Evolutionary conservation across 1,140 invertebrate species (phyloP), one percentile per base, ranked within the genome.

Genomic region (Pinna nobilis): DNA sequence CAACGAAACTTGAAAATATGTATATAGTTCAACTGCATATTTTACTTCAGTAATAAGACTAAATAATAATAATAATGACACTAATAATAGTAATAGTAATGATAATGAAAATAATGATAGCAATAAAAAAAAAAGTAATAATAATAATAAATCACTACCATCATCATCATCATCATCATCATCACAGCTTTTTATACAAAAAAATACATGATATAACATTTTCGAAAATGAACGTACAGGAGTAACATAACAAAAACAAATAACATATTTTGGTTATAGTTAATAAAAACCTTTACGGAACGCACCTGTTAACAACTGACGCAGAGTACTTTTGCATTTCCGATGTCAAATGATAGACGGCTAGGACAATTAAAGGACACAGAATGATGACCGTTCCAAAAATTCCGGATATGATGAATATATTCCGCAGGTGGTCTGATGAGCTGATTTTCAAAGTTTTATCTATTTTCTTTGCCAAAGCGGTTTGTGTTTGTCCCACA

Each of bases 311-410:
- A 1, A 82, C 83, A 3, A 86, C 75, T 1, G 75, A 75, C 9
- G 81, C 70, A 55, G 81, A 84, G 53, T 84, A 86, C 41, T 78
- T 77, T 39, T 86, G 85, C 20, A 86, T 83, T 41, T 82, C 78
- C 23, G 80, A 78, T 9, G 85, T 86, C 13, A 86, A 68, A 20
- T 74, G 76, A 65, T 86, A 86, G 3, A 84, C 82, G 32, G 77
- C 79, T 25, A 80, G 68, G 2, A 83, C 67, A 44, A 86, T 81
- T 39, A 83, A 51, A 7, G 82, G 82, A 44, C 79, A 83, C 1
- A 86, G 65, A 30, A 84, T 77, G 11, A 84, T 44, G 2, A 85
- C 77, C n/a, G 75, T 64, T 4, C 76, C 71, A 67, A 84, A 81
- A 23, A 84, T 74, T 15, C 76, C 66, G n/a, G 75, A 75, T 25